phyloP scores from a whole-genome alignment of 2,113 vertebrate genomes.

The Hippocampus guttulatus region DNA sequence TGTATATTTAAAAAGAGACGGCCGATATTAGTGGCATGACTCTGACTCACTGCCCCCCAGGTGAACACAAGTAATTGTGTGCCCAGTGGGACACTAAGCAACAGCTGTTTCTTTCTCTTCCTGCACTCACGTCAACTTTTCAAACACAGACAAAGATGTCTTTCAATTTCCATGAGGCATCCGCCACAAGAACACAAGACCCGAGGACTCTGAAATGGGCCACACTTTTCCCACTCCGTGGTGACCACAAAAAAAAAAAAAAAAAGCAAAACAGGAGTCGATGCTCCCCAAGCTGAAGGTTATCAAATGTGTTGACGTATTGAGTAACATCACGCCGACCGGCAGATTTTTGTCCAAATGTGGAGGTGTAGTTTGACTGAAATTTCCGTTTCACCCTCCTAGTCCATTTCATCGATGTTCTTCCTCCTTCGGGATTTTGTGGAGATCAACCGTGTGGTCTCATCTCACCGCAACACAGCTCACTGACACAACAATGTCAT shows the following conservation, averaged over 20 bases:
- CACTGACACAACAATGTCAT: background rate
- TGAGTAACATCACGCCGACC: too few species aligned
- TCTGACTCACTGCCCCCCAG: slow-evolving; percentile 6
- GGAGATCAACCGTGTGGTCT: background rate
- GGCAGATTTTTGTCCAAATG: too few species aligned
- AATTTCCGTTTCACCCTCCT: background rate
- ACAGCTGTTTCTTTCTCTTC: slow-evolving; percentile 49
- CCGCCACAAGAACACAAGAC: background rate
- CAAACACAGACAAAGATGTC: slow-evolving; percentile 13
- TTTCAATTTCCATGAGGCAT: slow-evolving; percentile 2
- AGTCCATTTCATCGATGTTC: background rate
- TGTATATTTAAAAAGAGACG: too few species aligned
- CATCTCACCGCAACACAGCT: background rate
- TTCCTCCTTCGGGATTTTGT: background rate
- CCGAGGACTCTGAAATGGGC: background rate
- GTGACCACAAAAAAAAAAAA: too few species aligned
- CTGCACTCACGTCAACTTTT: slow-evolving; percentile 17
- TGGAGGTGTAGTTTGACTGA: too few species aligned
- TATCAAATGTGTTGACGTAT: too few species aligned
- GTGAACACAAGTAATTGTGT: slow-evolving; percentile 50
- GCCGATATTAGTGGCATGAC: too few species aligned
- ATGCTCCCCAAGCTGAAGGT: background rate
- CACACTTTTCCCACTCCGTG: background rate
- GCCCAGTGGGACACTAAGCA: slow-evolving; percentile 44
- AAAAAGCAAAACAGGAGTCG: background rate